These are phyloP conservation scores for Montipora capitata DNA, from an alignment of 92 coral and sea anemone species.

Conservation along the genomic window DNA sequence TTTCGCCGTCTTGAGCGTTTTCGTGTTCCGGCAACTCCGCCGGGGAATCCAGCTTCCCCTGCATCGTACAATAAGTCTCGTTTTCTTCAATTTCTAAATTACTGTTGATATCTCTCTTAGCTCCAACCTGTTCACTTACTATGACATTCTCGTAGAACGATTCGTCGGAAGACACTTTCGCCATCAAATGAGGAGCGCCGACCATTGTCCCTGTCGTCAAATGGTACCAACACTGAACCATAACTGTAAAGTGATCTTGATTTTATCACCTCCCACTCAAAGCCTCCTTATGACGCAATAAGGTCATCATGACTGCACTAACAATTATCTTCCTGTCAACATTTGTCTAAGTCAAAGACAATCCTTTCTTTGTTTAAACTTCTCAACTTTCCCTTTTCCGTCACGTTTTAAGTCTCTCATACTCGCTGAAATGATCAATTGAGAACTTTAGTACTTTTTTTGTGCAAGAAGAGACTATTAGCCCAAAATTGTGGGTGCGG, in stretches of 20 bases:
- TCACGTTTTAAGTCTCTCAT: slow-evolving; percentile 20
- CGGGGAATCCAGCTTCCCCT: background rate
- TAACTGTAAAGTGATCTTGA: slow-evolving; percentile 1
- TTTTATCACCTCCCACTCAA: slow-evolving; percentile 13
- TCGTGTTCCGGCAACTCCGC: background rate
- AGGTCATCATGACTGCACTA: background rate
- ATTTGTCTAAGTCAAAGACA: background rate
- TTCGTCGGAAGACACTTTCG: slow-evolving; percentile 25
- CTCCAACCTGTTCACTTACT: background rate
- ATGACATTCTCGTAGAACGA: slow-evolving; percentile 38
- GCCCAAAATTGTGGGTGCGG: too few relatives aligned
- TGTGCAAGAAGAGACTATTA: slow-evolving; percentile 3
- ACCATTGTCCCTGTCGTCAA: slow-evolving; percentile 57
- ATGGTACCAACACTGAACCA: slow-evolving; percentile 27
- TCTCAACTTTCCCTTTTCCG: slow-evolving; percentile 34
- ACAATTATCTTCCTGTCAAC: background rate
- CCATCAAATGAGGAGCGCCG: slow-evolving; percentile 7
- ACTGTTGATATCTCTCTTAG: slow-evolving; percentile 27
- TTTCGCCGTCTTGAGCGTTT: slow-evolving; percentile 71
- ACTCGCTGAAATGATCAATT: slow-evolving; percentile 23
- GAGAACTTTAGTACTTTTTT: background rate
- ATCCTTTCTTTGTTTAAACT: slow-evolving; percentile 1
- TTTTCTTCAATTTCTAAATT: slow-evolving; percentile 7
- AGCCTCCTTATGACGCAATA: slow-evolving; percentile 34
- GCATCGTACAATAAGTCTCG: background rate